Base-by-base conservation (phyloP, 2,797 vertebrate species). In the Cyclura pinguis region DNA sequence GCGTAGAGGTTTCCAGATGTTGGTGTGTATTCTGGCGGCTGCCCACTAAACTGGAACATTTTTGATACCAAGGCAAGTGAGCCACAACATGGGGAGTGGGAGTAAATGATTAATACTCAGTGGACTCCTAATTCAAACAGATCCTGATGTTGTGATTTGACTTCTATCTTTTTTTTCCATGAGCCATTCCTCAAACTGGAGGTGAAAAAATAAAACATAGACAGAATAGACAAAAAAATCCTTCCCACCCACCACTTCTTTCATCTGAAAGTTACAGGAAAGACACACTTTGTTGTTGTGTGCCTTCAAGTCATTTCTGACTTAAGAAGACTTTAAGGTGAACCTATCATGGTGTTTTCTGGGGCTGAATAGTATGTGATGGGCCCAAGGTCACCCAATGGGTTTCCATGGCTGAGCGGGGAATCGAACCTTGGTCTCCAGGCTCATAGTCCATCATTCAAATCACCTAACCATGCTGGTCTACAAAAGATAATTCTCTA, bases 171-270 rank as follows among this genome's bases (percentile, higher is more conserved):
- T 42, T 42, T 16, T 85, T 84, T 90, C 81, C 38, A 1, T 57
- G 91, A 89, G 85, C 42, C 88, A 12, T 67, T 47, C 62, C 84
- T 92, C 13, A 78, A 92, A 90, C 5, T 85, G 89, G 85, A 92
- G 91, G 90, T 93, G 92, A 47, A 47, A 95, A 90, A 92, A 73
- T 88, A 55, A 50, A 57, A 78, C 64, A 86, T 72, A 94, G 81
- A 91, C 88, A 90, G 92, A 50, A 55, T 52, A 85, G 80, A 77
- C 4, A 91, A 87, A 83, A 93, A 92, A 88, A 50, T 93, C 86
- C 64, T 0, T 0, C 52, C 95, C 90, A 57, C 89, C 87, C 90
- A 29, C 13, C 92, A 91, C 82, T 87, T 12, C 86, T 95, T 95
- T 77, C 86, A 92, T 90, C 16, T 94, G 91, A 93, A 91, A 81